Evolutionary conservation across 2,113 vertebrate species (phyloP), one percentile per base, ranked within the genome.

Genomic region (Sorex araneus): DNA sequence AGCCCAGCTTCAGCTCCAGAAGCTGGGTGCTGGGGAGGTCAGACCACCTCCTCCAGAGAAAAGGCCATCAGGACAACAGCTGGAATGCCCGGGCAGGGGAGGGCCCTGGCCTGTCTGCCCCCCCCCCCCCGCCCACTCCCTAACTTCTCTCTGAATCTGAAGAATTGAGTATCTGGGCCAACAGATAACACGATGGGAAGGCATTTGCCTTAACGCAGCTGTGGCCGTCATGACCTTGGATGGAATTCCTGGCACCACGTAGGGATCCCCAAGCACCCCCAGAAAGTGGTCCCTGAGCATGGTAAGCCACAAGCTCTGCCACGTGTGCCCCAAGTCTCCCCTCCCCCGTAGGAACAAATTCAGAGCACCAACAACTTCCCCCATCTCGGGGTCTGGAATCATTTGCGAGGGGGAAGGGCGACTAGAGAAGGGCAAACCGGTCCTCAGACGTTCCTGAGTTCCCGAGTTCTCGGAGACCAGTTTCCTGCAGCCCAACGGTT

Each of bases 401-500:
- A 43, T 63, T 82, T 18, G 0, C 84, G 76, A 92, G 4, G 6
- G 66, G 36, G 50, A 89, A 66, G 43, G 66, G 76, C 89, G 34
- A 80, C 60, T 36, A 66, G 66, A 6, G 3, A 77, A 77, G 40
- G 77, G 23, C 69, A 79, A 82, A 95, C 85, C 75, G 10, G 60
- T 90, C 54, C 92, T 92, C 89, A 77, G 54, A 60, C 84, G 95
- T 84, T 87, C 86, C 89, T 63, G 57, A 84, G 63, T 64, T 60
- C 84, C 19, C n/a, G n/a, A n/a, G 40, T 40, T n/a, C n/a, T n/a
- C 45, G 36, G 75, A 84, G 76, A 70, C 95, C 71, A 92, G 54
- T 92, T 73, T 84, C 78, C 84, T 83, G 8, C 74, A 70, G 36
- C 32, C 73, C 79, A 82, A 90, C 60, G 87, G 71, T 83, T 82